Evolutionary conservation across 1,140 invertebrate genomes (phyloP).

Genomic region (Maniola jurtina): DNA sequence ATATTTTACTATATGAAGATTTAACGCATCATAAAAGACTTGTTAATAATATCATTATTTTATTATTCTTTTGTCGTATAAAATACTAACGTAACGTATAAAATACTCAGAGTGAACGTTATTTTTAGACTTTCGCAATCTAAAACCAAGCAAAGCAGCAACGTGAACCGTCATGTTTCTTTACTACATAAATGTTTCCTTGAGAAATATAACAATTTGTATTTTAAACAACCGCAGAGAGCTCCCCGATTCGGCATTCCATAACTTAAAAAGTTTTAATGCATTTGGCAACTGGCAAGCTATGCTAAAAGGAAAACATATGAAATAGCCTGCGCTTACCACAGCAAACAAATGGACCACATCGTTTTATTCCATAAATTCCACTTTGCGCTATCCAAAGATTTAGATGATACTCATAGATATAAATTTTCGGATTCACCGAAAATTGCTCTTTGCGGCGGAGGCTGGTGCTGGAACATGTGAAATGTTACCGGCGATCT

Average conservation of each 20-base stretch:
- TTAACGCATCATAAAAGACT: too few species aligned
- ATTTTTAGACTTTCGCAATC: too few species aligned
- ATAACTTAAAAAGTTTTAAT: slow-evolving; percentile 9
- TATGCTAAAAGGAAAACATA: slow-evolving; percentile 9
- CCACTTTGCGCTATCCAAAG: neutral
- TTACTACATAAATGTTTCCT: neutral
- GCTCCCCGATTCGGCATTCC: neutral
- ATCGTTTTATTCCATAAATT: slow-evolving; percentile 13
- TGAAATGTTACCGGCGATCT: neutral
- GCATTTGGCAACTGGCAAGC: slow-evolving; percentile 13
- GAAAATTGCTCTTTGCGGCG: slow-evolving; percentile 5
- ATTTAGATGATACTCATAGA: slow-evolving; percentile 12
- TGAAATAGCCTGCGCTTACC: slow-evolving; percentile 3
- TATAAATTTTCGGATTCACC: slow-evolving; percentile 2
- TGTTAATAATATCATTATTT: too few species aligned
- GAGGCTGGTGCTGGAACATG: neutral
- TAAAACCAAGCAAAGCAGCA: too few species aligned
- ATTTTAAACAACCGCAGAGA: slow-evolving; percentile 1
- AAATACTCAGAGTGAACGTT: too few species aligned
- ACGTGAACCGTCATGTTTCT: neutral
- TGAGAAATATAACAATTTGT: neutral
- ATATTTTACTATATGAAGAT: too few species aligned
- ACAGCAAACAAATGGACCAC: slow-evolving; percentile 9
- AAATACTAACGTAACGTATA: too few species aligned
- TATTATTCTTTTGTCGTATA: too few species aligned